Base-by-base conservation (phyloP, 2,113 vertebrate genomes). In the Mesocricetus auratus region DNA sequence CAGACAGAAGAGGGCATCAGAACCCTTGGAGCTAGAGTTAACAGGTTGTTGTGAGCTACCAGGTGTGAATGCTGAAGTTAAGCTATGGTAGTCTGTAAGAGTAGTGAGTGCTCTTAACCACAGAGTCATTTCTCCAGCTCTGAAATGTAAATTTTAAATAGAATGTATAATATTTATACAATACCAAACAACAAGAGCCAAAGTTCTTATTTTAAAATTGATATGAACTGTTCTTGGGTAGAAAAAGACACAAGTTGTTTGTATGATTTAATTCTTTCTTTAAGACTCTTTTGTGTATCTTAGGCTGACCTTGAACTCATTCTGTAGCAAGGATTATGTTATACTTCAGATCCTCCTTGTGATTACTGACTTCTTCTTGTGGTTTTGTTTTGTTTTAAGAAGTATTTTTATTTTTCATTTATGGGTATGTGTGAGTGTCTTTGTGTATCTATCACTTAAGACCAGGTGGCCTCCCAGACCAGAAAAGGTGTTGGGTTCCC, bases 91-190 rank as follows among this genome's bases (percentile, higher is more conserved):
- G n/a, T 85, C 58, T 64, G 24, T 26, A 85, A 45, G 58, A 85
- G 33, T 26, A 19, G 4, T 1, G 0, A 64, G 24, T 64, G n/a
- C 58, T 62, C 58, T 62, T 62, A 83, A 26, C 58, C 81, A 45
- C 15, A 19, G 42, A 75, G 42, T 24, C 42, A 75, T 75, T 64
- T 64, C 58, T 85, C 39, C 58, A 62, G n/a, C 58, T n/a, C 15
- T 83, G n/a, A 60, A 83, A 26, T 82, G 58, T 90, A 93, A 90
- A 58, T 91, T 60, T 58, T 60, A 89, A 74, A 75, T 53, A 91
- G 58, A 94, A 71, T 29, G 33, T 90, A 64, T 64, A 64, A 11
- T 42, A 85, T 39, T 45, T 29, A 58, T 60, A 62, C n/a, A 22
- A 17, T 60, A 82, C 13, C 39, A 82, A 39, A 60, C 33, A 81